These are phyloP conservation scores for Pithys albifrons DNA, from an alignment of 2,113 vertebrate genomes.

Conservation along the genomic window DNA sequence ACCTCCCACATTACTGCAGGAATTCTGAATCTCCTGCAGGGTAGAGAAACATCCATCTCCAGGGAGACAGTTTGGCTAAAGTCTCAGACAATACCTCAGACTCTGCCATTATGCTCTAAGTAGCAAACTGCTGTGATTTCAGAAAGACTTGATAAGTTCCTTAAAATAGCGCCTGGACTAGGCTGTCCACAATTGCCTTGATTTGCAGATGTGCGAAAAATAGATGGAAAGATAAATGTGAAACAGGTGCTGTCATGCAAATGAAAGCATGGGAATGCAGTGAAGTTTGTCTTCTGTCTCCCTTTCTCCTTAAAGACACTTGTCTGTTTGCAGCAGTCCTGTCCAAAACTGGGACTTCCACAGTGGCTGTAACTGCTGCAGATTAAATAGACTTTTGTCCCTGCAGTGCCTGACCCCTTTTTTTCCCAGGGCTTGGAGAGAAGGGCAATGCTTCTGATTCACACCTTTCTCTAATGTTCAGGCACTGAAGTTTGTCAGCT, in stretches of 20 bases:
- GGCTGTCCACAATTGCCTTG: not conserved
- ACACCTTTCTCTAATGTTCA: not conserved
- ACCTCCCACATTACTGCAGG: not conserved
- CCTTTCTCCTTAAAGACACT: not conserved
- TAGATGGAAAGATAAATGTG: not conserved
- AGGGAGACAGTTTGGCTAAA: slow-evolving; percentile 2
- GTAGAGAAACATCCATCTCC: not conserved
- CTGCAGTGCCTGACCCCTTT: not conserved
- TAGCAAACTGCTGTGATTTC: slow-evolving; percentile 21
- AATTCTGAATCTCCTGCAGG: not conserved
- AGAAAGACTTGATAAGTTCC: not conserved
- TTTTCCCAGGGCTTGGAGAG: not conserved
- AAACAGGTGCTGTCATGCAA: not conserved
- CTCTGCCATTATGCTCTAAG: not conserved
- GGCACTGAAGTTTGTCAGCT: not conserved
- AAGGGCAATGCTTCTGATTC: not conserved
- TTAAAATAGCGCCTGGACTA: slow-evolving; percentile 11
- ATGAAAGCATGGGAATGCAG: not conserved
- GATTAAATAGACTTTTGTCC: not conserved
- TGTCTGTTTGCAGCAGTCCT: not conserved
- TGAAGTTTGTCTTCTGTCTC: not conserved
- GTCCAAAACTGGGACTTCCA: not conserved
- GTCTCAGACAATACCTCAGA: not conserved
- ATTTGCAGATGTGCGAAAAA: slow-evolving; percentile 8
- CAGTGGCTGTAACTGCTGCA: not conserved